A percentile compares a stretch with the other conserved stretches of the same genome.
Evolutionary conservation across 2,113 vertebrate species (phyloP).

Genomic region (Mirza zaza): DNA sequence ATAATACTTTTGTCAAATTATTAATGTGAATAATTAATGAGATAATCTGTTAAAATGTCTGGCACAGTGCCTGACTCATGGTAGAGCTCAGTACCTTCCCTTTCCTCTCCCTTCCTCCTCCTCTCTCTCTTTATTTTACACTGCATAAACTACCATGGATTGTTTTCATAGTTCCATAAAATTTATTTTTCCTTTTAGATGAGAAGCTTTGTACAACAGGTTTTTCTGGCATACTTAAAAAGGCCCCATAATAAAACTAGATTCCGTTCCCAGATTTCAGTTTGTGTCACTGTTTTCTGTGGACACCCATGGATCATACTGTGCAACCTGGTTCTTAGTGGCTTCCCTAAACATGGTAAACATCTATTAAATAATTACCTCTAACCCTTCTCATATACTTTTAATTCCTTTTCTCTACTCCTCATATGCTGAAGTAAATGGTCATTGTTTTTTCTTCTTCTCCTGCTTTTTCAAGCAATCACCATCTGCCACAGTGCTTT

Average conservation of each 20-base stretch:
- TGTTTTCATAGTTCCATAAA: not conserved
- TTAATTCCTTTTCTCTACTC: not conserved
- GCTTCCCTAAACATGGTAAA: not conserved
- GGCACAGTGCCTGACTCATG: not conserved
- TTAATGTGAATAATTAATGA: not conserved
- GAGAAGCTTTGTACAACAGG: not conserved
- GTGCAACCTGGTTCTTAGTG: not conserved
- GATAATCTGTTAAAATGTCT: not conserved
- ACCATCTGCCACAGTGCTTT: conserved; percentile 46
- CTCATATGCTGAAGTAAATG: not conserved
- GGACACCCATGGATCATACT: not conserved
- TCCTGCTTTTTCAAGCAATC: not conserved
- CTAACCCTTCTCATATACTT: not conserved
- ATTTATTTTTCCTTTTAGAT: not conserved
- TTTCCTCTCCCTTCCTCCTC: not conserved
- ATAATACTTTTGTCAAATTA: not conserved
- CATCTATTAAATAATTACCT: not conserved
- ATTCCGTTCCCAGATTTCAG: not conserved
- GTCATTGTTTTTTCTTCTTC: not conserved
- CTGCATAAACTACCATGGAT: not conserved
- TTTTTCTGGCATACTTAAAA: not conserved
- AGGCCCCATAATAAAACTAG: not conserved
- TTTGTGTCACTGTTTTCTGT: not conserved
- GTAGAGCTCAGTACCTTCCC: not conserved
- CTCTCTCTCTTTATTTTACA: not conserved